Evolutionary conservation across 2,888 invertebrate genomes (phyloP).

Genomic region (Sisyra nigra): DNA sequence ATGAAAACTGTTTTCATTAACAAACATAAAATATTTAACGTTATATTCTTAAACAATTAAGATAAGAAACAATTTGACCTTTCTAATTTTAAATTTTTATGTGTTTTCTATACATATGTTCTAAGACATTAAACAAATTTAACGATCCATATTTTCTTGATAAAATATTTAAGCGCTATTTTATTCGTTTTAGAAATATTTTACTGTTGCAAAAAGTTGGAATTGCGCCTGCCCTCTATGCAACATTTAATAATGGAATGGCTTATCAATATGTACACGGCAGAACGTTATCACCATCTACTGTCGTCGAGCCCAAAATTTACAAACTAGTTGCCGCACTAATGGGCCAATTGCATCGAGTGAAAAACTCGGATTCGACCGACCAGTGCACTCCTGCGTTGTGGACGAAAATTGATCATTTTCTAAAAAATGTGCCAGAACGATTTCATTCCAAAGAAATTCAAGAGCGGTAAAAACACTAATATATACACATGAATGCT

Average conservation of each 20-base stretch:
- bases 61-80: too few species aligned
- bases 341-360: slow-evolving; percentile 73
- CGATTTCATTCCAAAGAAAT: slow-evolving; percentile 30
- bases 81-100: too few species aligned
- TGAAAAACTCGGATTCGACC: slow-evolving; percentile 22
- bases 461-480: background rate
- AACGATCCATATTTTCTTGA: background rate
- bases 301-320: slow-evolving; percentile 45
- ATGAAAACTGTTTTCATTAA: too few species aligned
- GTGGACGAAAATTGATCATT: slow-evolving; percentile 62
- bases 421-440: slow-evolving; percentile 57
- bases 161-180: too few species aligned
- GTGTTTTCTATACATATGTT: background rate
- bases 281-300: slow-evolving; percentile 47
- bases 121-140: background rate
- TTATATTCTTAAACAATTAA: too few species aligned
- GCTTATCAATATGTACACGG: slow-evolving; percentile 82
- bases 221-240: slow-evolving; percentile 75
- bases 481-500: too few species aligned
- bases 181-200: slow-evolving; percentile 28
- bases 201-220: slow-evolving; percentile 50
- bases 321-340: slow-evolving; percentile 61
- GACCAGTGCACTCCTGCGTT: slow-evolving; percentile 37
- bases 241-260: slow-evolving; percentile 84
- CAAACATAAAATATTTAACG: too few species aligned